These are phyloP conservation scores for Leptinotarsa haldemani DNA, from an alignment of 2,888 invertebrate genomes.

Conservation along the genomic window DNA sequence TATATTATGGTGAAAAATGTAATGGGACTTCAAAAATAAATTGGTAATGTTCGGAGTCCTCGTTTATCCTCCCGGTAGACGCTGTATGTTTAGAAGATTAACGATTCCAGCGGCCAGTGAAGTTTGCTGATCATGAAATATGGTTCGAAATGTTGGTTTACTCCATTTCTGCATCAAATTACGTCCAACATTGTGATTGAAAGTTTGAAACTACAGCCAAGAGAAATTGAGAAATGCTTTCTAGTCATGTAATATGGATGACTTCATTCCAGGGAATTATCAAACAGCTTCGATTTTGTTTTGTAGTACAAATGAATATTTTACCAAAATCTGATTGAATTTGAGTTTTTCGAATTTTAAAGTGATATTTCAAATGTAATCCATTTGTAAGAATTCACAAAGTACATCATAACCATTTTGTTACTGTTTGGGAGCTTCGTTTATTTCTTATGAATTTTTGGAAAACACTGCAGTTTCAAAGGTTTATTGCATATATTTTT, in stretches of 20 bases:
- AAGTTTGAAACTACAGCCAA: not conserved
- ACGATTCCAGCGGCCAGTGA: slow-evolving; percentile 3
- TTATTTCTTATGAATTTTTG: too few relatives aligned
- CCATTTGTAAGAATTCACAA: too few relatives aligned
- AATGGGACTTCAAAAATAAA: not conserved
- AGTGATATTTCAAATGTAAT: too few relatives aligned
- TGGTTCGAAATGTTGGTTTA: slow-evolving; percentile 7
- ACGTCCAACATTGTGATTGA: not conserved
- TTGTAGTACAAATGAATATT: too few relatives aligned
- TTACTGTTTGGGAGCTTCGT: too few relatives aligned
- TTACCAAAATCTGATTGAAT: too few relatives aligned
- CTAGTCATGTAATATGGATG: not conserved
- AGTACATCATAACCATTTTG: too few relatives aligned
- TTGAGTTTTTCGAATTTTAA: too few relatives aligned
- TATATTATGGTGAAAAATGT: not conserved
- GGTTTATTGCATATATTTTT: too few relatives aligned
- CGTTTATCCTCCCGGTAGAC: not conserved
- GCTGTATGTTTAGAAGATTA: slow-evolving; percentile 9
- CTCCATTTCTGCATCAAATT: slow-evolving; percentile 7
- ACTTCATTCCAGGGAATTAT: not conserved
- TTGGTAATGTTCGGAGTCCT: not conserved
- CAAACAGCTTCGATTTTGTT: too few relatives aligned
- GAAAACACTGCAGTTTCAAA: too few relatives aligned
- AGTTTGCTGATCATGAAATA: slow-evolving; percentile 7
- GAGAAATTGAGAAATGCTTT: not conserved